Conservation (phyloP, 2,888 invertebrate genomes). For the Myopa testacea region DNA sequence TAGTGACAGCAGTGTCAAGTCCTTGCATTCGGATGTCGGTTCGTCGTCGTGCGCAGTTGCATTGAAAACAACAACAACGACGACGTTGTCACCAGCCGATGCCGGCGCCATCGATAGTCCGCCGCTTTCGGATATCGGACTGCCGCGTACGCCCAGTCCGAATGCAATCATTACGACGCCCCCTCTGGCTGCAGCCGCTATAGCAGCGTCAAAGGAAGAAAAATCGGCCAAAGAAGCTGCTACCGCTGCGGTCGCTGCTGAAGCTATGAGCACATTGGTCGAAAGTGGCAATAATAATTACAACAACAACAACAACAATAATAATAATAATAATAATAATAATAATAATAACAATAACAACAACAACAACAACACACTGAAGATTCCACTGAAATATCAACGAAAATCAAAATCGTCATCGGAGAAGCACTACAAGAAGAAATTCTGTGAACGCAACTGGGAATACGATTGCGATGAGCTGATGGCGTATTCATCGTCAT, state of each 20-base stretch:
- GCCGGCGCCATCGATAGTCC: constrained; percentile 69
- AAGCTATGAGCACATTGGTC: background rate
- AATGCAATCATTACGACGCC: constrained; percentile 63
- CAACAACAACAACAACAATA: constrained; percentile 23
- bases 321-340: constrained; percentile 46
- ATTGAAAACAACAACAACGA: constrained; percentile 53
- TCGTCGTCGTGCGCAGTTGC: constrained; percentile 49
- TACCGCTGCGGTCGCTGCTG: background rate
- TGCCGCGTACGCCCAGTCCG: constrained; percentile 68
- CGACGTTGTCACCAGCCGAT: constrained; percentile 64
- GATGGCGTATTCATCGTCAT: constrained; percentile 59
- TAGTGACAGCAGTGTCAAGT: constrained; percentile 64
- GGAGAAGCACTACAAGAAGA: constrained; percentile 84
- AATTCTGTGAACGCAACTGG: constrained; percentile 83
- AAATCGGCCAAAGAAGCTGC: constrained; percentile 4
- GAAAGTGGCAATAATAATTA: background rate
- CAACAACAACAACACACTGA: constrained; percentile 58
- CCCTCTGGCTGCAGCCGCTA: constrained; percentile 55
- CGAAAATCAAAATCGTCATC: constrained; percentile 69
- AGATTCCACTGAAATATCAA: constrained; percentile 73
- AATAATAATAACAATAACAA: constrained; percentile 23
- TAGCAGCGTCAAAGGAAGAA: constrained; percentile 16
- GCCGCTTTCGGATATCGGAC: constrained; percentile 67
- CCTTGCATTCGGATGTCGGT: constrained; percentile 52
- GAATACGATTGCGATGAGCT: constrained; percentile 69